These are phyloP conservation scores for Agrotis puta DNA, from an alignment of 2,888 invertebrate genomes.

Conservation along the genomic window DNA sequence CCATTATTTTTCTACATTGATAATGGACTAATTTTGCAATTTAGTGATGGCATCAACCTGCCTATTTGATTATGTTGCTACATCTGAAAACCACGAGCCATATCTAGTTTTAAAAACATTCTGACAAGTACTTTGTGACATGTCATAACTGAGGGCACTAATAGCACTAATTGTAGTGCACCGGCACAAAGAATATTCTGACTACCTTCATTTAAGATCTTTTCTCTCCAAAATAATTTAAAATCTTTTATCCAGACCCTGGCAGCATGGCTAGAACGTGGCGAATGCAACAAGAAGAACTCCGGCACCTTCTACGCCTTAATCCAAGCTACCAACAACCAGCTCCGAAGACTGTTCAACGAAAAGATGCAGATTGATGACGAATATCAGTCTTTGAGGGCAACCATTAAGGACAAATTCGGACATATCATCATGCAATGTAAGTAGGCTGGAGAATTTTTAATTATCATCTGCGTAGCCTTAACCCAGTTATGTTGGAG, in stretches of 20 bases:
- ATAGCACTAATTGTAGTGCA: neutral
- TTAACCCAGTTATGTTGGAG: neutral
- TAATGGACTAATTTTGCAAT: too few relatives aligned
- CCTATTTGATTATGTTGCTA: too few relatives aligned
- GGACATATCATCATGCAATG: constrained; percentile 96
- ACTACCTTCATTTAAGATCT: neutral
- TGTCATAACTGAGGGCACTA: neutral
- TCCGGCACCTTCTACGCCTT: constrained; percentile 97
- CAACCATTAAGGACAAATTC: constrained; percentile 95
- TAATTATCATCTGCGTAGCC: neutral
- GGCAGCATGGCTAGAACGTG: constrained; percentile 97
- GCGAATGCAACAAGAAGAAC: constrained; percentile 97
- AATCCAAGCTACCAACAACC: constrained; percentile 98
- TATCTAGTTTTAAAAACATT: neutral
- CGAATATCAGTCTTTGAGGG: constrained; percentile 95
- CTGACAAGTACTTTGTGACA: neutral
- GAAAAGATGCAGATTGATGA: constrained; percentile 97
- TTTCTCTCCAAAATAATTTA: neutral
- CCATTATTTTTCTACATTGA: too few relatives aligned
- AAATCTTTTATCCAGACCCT: constrained; percentile 91
- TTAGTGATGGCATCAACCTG: too few relatives aligned
- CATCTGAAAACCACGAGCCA: too few relatives aligned
- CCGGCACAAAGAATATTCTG: neutral
- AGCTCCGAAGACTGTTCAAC: constrained; percentile 95
- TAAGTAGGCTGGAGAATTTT: constrained; percentile 91